phyloP scores from a whole-genome alignment of 2,113 vertebrate genomes.

The Corydoras maculifer region DNA sequence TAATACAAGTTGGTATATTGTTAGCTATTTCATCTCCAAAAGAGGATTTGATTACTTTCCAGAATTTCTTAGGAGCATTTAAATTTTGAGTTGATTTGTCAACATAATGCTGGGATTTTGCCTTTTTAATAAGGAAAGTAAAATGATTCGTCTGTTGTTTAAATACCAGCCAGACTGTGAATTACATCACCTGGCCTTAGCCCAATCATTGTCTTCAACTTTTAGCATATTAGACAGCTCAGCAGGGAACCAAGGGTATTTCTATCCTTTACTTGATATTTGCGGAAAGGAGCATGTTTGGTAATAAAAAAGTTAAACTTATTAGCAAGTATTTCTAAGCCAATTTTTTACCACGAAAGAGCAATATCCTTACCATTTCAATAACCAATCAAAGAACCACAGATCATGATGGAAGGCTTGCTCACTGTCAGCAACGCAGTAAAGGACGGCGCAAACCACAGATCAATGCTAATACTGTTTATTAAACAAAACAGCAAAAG shows the following conservation, averaged over 20 bases:
- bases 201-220: no score
- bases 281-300: not conserved
- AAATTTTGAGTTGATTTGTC: no score
- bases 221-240: no score
- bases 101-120: no score
- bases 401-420: not conserved
- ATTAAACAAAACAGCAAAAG: no score
- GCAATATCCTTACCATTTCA: not conserved
- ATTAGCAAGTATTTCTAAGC: not conserved
- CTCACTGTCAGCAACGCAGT: not conserved
- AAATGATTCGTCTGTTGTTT: no score
- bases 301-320: not conserved
- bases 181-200: no score
- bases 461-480: no score
- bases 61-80: no score
- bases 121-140: no score
- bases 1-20: not conserved
- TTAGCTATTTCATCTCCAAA: slow-evolving; percentile 3
- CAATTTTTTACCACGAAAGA: not conserved
- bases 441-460: no score
- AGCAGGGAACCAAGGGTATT: slow-evolving; percentile 1
- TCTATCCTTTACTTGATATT: not conserved
- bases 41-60: not conserved
- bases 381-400: not conserved
- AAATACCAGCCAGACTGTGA: no score